These are phyloP conservation scores for Aurelia coerulea DNA, from an alignment of 30 jellyfish, hydroid and myxozoan genomes.

Conservation along the genomic window DNA sequence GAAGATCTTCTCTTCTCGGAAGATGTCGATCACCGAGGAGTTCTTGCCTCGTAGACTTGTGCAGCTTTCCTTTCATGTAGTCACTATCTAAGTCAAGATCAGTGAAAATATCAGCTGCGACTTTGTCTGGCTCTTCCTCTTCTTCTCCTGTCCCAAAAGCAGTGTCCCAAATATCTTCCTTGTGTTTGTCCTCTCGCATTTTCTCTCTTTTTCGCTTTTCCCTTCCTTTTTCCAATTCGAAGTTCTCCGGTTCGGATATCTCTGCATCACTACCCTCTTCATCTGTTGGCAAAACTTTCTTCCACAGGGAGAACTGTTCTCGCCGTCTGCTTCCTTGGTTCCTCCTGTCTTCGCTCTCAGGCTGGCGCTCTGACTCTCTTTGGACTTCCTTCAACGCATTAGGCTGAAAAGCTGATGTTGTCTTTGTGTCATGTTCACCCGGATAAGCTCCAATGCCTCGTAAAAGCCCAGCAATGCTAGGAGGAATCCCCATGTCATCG, in stretches of 20 bases:
- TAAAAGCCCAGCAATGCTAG: background rate
- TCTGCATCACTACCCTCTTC: slow-evolving; percentile 18
- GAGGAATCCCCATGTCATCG: too few relatives aligned
- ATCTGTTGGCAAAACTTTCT: slow-evolving; percentile 44
- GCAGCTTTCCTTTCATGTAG: slow-evolving; percentile 50
- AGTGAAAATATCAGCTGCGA: slow-evolving; percentile 48
- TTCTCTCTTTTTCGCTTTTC: background rate
- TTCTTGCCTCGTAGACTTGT: background rate
- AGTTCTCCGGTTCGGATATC: background rate
- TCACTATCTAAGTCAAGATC: slow-evolving; percentile 49
- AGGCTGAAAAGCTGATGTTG: background rate
- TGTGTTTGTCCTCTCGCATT: slow-evolving; percentile 13
- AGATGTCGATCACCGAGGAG: background rate
- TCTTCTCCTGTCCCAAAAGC: slow-evolving; percentile 80
- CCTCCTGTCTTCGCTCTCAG: background rate
- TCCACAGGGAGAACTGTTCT: slow-evolving; percentile 93
- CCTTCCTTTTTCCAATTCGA: background rate
- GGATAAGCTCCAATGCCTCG: background rate
- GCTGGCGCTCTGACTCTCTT: slow-evolving; percentile 10
- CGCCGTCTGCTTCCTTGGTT: slow-evolving; percentile 47
- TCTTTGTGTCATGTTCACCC: background rate
- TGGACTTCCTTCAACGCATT: slow-evolving; percentile 23
- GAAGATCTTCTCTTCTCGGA: background rate
- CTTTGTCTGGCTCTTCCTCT: slow-evolving; percentile 39
- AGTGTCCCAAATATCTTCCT: slow-evolving; percentile 93